A percentile compares a stretch with the other conserved stretches of the same genome.
Evolutionary conservation across 2,888 invertebrate genomes (phyloP).

Genomic region (Lepidonotus clava): DNA sequence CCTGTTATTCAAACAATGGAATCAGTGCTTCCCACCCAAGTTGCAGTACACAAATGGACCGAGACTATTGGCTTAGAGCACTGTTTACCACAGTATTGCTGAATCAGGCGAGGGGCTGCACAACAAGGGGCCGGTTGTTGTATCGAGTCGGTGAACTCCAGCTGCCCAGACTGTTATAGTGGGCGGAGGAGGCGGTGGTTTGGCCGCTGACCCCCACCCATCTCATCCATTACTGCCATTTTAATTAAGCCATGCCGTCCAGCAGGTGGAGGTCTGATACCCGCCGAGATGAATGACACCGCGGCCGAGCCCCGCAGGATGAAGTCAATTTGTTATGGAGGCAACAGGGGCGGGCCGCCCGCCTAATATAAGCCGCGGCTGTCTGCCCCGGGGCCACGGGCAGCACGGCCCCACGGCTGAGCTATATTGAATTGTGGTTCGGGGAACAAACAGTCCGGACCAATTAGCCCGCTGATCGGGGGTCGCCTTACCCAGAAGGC

Average conservation of each 20-base stretch:
- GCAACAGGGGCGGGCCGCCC: neutral
- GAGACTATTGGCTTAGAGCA: no score
- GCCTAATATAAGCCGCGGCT: conserved; percentile 25
- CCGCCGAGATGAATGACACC: conserved; percentile 36
- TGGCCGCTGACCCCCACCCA: neutral
- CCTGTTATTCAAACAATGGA: no score
- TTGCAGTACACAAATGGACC: no score
- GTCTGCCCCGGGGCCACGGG: neutral
- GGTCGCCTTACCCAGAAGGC: neutral
- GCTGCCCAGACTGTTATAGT: neutral
- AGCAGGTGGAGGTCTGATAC: neutral
- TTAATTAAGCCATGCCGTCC: conserved; percentile 23
- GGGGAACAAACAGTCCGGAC: neutral
- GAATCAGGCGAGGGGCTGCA: no score
- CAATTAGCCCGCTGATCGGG: conserved; percentile 27
- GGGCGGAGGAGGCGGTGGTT: neutral
- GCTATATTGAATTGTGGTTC: conserved; percentile 33
- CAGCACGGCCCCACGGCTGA: neutral
- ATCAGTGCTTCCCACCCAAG: no score
- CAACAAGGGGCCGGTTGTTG: no score
- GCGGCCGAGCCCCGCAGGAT: neutral
- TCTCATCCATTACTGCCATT: conserved; percentile 42
- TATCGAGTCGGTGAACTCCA: neutral
- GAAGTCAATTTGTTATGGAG: conserved; percentile 34
- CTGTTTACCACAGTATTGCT: no score